Conservation (phyloP, 92 coral and sea anemone genomes). For the Palythoa grandis region DNA sequence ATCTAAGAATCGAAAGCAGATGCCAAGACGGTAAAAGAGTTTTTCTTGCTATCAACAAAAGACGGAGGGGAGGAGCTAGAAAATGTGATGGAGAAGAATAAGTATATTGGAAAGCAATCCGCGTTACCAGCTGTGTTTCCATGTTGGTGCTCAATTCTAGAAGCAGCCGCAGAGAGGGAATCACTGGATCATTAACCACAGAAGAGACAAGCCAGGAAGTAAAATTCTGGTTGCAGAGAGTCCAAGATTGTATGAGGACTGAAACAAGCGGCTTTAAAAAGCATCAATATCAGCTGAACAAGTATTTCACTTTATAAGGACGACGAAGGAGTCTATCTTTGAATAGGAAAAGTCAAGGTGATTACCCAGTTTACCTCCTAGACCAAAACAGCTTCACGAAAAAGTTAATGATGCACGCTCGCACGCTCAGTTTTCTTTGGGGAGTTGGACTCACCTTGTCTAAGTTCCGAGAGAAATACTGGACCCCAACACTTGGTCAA, state of each 20-base stretch:
- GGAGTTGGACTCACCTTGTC: slow-evolving; percentile 56
- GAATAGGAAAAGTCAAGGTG: slow-evolving; percentile 48
- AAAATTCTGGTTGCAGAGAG: not conserved
- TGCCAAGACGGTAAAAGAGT: slow-evolving; percentile 55
- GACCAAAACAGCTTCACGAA: not conserved
- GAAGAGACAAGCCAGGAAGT: not conserved
- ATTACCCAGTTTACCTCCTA: slow-evolving; percentile 42
- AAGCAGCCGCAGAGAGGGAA: not conserved
- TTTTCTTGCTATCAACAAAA: slow-evolving; percentile 61
- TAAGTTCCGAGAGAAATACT: slow-evolving; percentile 35
- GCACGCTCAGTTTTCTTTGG: slow-evolving; percentile 30
- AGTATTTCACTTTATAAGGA: not conserved
- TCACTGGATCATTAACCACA: not conserved
- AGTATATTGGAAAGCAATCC: not conserved
- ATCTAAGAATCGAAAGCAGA: slow-evolving; percentile 62
- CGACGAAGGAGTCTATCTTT: slow-evolving; percentile 30
- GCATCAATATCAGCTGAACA: not conserved
- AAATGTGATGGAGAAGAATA: slow-evolving; percentile 6
- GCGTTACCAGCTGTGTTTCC: not conserved
- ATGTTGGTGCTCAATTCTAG: not conserved
- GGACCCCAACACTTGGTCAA: slow-evolving; percentile 45
- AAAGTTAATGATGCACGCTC: slow-evolving; percentile 39
- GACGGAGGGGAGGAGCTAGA: slow-evolving; percentile 45
- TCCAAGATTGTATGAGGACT: not conserved
- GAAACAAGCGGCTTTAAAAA: not conserved